Conservation (phyloP, 2,888 invertebrate species). For the Chesias legatella region DNA sequence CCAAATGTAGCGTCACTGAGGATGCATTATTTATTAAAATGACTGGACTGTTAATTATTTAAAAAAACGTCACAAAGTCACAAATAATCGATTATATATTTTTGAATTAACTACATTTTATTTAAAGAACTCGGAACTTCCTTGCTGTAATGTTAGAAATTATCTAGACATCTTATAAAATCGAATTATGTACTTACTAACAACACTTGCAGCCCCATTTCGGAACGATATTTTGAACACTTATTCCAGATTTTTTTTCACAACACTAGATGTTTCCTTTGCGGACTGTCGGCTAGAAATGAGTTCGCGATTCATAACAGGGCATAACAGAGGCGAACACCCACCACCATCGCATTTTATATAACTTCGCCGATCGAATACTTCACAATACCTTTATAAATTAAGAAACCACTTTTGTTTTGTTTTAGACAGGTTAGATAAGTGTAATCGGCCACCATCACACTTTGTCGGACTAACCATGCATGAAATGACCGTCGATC, state of each 20-base stretch:
- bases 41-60: too few species aligned
- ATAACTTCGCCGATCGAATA: slow-evolving; percentile 58
- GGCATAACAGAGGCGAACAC: slow-evolving; percentile 59
- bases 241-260: slow-evolving; percentile 29
- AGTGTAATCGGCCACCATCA: slow-evolving; percentile 51
- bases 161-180: too few species aligned
- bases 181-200: slow-evolving; percentile 21
- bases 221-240: slow-evolving; percentile 34
- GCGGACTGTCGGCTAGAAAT: slow-evolving; percentile 43
- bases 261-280: slow-evolving; percentile 41
- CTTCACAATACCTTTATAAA: slow-evolving; percentile 50
- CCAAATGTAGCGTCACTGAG: too few species aligned
- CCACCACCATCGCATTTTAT: slow-evolving; percentile 61
- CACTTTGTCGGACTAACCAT: slow-evolving; percentile 48
- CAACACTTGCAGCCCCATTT: slow-evolving; percentile 48
- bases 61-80: too few species aligned
- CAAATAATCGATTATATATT: too few species aligned
- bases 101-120: too few species aligned
- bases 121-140: too few species aligned
- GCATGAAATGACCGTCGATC: slow-evolving; percentile 49
- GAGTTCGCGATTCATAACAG: slow-evolving; percentile 52
- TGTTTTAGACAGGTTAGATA: slow-evolving; percentile 67
- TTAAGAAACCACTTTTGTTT: slow-evolving; percentile 53
- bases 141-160: too few species aligned
- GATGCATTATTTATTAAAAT: too few species aligned